phyloP scores from a whole-genome alignment of 2,113 vertebrate species.

The Onychostoma macrolepis region DNA sequence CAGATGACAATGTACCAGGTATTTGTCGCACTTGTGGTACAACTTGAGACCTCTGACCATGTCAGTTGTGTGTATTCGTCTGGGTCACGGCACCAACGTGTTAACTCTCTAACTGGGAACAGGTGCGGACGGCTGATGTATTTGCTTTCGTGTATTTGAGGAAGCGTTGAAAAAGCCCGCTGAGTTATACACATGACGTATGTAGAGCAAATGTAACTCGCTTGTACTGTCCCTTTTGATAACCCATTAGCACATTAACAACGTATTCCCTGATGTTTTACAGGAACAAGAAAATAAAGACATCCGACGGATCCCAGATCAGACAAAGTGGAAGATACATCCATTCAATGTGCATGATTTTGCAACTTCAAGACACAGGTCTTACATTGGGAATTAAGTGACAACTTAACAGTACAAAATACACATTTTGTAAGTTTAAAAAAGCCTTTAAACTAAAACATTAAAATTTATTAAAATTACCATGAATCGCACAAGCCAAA shows the following conservation, averaged over 20 bases:
- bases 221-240: background rate
- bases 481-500: background rate
- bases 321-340: background rate
- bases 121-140: background rate
- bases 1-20: constrained; percentile 64
- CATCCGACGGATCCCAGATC: background rate
- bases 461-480: background rate
- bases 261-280: background rate
- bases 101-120: constrained; percentile 28
- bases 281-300: constrained; percentile 54
- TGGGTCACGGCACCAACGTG: constrained; percentile 31
- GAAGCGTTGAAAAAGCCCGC: constrained; percentile 35
- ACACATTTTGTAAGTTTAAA: background rate
- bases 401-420: background rate
- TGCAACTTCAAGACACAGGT: background rate
- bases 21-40: constrained; percentile 51
- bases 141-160: constrained; percentile 18
- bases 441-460: background rate
- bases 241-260: constrained; percentile 13
- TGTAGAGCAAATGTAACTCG: constrained; percentile 17
- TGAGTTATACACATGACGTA: background rate
- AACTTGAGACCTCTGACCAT: constrained; percentile 32
- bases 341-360: background rate
- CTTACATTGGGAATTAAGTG: background rate
- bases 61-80: constrained; percentile 2